Evolutionary conservation across 2,888 invertebrate species (phyloP).

Genomic region (Unio pictorum): DNA sequence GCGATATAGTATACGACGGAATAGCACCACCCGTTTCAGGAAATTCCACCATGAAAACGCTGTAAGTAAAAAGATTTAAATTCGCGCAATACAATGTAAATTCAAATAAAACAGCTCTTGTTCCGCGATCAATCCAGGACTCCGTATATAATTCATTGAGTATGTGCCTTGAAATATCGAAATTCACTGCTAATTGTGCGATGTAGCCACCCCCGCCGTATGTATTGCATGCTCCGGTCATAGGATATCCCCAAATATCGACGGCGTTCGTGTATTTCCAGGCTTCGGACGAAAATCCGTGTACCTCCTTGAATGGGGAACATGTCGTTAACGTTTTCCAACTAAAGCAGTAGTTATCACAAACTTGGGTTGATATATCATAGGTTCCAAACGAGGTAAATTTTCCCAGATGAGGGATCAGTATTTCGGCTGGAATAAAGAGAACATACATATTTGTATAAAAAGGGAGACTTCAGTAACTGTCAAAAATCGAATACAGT

Average conservation of each 20-base stretch:
- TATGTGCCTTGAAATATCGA: constrained; percentile 40
- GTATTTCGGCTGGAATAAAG: too few species aligned
- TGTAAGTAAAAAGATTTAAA: constrained; percentile 56
- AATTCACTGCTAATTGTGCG: constrained; percentile 47
- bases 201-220: constrained; percentile 62
- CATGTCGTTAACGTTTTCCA: constrained; percentile 37
- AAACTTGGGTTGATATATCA: constrained; percentile 25
- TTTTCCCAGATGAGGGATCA: too few species aligned
- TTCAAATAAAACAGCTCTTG: constrained; percentile 58
- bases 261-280: constrained; percentile 49
- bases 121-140: constrained; percentile 57
- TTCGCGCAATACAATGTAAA: constrained; percentile 59
- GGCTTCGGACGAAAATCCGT: constrained; percentile 37
- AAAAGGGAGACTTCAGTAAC: too few species aligned
- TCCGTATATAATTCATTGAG: constrained; percentile 35
- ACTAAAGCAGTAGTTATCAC: constrained; percentile 31
- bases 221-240: constrained; percentile 38
- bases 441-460: too few species aligned
- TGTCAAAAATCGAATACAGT: too few species aligned
- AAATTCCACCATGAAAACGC: constrained; percentile 57
- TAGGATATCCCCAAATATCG: constrained; percentile 48
- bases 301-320: constrained; percentile 23
- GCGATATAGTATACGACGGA: constrained; percentile 39
- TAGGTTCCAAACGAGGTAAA: too few species aligned
- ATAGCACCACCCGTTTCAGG: constrained; percentile 58